Base-by-base conservation (phyloP, 2,888 invertebrate species). In the Heliconius cydno region DNA sequence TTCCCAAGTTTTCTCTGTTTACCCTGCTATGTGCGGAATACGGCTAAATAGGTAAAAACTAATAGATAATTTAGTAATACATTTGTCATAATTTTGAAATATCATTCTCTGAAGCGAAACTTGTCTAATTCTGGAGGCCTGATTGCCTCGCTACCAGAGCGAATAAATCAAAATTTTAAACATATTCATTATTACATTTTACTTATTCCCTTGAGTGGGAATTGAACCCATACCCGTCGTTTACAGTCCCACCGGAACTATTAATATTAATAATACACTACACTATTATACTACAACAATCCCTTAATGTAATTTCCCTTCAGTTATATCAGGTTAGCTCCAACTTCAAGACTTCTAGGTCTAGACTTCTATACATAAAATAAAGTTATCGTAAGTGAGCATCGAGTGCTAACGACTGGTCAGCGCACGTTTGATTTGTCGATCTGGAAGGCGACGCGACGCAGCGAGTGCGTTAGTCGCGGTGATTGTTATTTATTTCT, bases 401-500 rank as follows among this genome's bases (percentile, higher is more conserved):
- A 76, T 79, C 74, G 28, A 75, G 41, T 75, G 41, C 65, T 75
- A 75, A 75, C 74, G 73, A 74, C 77, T 63, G 63, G 67, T 67
- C 22, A 79, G 68, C 72, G 79, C 80, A 57, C 80, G 79, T 77
- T 65, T 79, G 81, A 76, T 81, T 81, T 82, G 83, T 81, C 77
- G 77, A 80, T 80, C 79, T 80, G 76, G 75, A 65, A 71, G 77
- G 66, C 60, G 70, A 80, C 80, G 52, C 46, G 68, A 80, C 80
- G 52, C 52, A 74, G 67, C 80, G 67, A 57, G 67, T 60, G 78
- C 63, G 66, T 74, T 73, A 65, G 71, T 46, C 22, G 60, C 66
- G 68, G 60, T 80, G 73, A 80, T 78, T 74, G 73, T 68, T 70
- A 78, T 80, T 80, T 80, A 65, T 65, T 65, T 28, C 15, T 28